These are phyloP conservation scores for Psephotus haematonotus DNA, from an alignment of 2,113 vertebrate genomes.

Conservation along the genomic window DNA sequence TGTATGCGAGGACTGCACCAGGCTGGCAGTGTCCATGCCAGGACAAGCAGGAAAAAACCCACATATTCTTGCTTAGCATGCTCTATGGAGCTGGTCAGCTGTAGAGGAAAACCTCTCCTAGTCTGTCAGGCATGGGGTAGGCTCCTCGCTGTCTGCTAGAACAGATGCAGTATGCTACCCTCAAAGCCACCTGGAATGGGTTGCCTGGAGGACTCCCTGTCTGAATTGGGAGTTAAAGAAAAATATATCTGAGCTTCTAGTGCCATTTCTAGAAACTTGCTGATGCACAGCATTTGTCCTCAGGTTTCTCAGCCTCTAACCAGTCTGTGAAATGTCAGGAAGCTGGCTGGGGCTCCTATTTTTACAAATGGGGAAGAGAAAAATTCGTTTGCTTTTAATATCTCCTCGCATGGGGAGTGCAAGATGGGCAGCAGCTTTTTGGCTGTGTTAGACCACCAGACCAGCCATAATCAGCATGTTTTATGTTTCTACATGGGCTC, in stretches of 20 bases:
- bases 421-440: neutral
- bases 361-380: neutral
- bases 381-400: neutral
- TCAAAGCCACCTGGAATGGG: neutral
- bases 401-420: neutral
- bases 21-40: fast-evolving
- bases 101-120: neutral
- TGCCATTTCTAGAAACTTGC: neutral
- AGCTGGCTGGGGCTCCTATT: neutral
- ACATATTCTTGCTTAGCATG: fast-evolving
- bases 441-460: neutral
- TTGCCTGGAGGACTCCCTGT: neutral
- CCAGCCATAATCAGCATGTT: neutral
- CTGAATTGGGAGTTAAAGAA: neutral
- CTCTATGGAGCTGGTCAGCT: neutral
- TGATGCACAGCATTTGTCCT: neutral
- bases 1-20: neutral
- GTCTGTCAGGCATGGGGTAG: neutral
- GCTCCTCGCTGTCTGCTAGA: fast-evolving
- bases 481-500: neutral
- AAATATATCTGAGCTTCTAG: neutral
- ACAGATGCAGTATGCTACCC: neutral
- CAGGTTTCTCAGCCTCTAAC: neutral
- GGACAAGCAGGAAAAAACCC: neutral
- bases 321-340: neutral